Evolutionary conservation across 2,113 vertebrate genomes (phyloP).

Genomic region (Bolborhynchus lineola): DNA sequence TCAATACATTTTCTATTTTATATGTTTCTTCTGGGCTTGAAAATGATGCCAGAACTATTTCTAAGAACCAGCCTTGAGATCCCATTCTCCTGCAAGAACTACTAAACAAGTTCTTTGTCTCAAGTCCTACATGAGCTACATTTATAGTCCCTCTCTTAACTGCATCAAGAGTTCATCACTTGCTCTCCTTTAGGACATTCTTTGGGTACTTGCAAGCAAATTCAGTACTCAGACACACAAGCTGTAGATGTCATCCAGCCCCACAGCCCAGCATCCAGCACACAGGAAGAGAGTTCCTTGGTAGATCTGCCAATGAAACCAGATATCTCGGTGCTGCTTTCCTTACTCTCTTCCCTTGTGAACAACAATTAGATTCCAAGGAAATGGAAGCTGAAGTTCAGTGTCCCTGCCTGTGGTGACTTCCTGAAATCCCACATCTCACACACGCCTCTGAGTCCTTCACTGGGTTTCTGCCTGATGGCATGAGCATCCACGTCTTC

Average conservation of each 20-base stretch:
- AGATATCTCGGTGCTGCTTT: neutral
- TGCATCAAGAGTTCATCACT: neutral
- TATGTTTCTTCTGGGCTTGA: neutral
- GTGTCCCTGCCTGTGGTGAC: neutral
- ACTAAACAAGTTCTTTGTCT: neutral
- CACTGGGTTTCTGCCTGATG: neutral
- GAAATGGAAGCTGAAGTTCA: neutral
- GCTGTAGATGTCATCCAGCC: too few species aligned
- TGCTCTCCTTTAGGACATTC: neutral
- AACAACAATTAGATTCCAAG: too few species aligned
- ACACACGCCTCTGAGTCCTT: neutral
- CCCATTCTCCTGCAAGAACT: neutral
- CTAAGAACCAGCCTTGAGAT: neutral
- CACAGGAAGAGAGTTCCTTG: neutral
- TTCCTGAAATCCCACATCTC: neutral
- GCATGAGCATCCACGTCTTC: neutral
- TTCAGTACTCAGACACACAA: neutral
- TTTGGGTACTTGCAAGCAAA: neutral
- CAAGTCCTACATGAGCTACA: neutral
- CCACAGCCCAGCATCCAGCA: neutral
- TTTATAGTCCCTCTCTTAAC: too few species aligned
- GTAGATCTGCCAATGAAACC: accelerated
- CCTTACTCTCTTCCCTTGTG: too few species aligned
- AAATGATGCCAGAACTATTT: neutral
- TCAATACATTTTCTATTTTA: accelerated